These are phyloP conservation scores for Cephalophus harveyi DNA, from an alignment of 2,113 vertebrate genomes.

Conservation along the genomic window DNA sequence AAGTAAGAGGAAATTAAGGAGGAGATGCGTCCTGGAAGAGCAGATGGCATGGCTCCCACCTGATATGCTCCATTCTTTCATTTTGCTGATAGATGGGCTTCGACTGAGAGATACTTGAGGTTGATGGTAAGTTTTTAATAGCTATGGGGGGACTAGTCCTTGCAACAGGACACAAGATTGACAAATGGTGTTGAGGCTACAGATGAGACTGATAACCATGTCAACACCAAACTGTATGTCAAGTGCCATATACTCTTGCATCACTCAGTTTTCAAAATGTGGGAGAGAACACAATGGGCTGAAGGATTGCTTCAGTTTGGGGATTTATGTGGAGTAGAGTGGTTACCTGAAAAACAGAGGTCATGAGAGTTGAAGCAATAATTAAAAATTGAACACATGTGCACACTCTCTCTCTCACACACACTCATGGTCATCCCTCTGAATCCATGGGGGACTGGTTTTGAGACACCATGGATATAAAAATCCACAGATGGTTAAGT, in stretches of 20 bases:
- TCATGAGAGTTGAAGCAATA: background rate
- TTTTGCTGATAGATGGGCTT: background rate
- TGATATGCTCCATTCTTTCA: background rate
- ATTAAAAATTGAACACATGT: background rate
- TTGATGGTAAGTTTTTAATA: background rate
- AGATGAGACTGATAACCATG: background rate
- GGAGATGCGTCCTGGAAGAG: background rate
- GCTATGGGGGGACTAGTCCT: background rate
- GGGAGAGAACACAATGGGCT: background rate
- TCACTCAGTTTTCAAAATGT: background rate
- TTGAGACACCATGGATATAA: background rate
- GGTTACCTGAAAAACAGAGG: background rate
- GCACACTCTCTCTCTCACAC: rapidly evolving
- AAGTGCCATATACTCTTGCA: background rate
- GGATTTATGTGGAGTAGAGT: background rate
- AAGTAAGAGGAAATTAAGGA: background rate
- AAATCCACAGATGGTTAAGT: background rate
- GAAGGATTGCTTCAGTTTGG: background rate
- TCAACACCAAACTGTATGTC: background rate
- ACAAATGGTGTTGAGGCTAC: background rate
- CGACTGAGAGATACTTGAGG: background rate
- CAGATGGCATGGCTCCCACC: background rate
- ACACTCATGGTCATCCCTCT: rapidly evolving
- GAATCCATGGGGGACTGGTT: background rate
- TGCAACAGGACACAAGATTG: background rate